Evolutionary conservation across 2,113 vertebrate genomes (phyloP).

Genomic region (Malurus elegans): DNA sequence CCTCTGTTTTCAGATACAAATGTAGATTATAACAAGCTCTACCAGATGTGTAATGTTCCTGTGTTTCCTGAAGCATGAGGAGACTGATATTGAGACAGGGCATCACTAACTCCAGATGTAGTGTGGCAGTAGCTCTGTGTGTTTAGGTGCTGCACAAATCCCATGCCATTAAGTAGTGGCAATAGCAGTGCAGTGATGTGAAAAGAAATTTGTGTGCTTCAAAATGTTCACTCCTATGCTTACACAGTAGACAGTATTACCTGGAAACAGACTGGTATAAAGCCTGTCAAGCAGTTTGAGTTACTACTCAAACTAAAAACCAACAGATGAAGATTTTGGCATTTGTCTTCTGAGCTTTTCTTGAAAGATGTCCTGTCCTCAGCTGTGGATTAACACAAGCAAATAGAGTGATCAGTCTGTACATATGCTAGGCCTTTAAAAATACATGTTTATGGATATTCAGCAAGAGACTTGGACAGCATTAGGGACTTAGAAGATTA

Average conservation of each 20-base stretch:
- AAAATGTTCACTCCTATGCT: neutral
- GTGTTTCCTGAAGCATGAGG: neutral
- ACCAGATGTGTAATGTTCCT: neutral
- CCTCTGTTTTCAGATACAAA: neutral
- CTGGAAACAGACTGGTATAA: neutral
- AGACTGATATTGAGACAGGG: neutral
- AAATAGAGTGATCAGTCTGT: neutral
- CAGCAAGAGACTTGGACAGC: neutral
- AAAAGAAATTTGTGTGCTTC: neutral
- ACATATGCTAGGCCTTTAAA: neutral
- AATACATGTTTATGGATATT: neutral
- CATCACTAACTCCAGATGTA: neutral
- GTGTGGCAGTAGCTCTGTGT: neutral
- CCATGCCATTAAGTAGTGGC: too few relatives aligned
- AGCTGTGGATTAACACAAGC: neutral
- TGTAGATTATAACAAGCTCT: neutral
- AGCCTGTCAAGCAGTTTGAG: neutral
- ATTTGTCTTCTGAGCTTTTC: neutral
- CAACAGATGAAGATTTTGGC: fast-evolving
- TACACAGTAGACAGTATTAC: neutral
- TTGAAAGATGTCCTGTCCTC: neutral
- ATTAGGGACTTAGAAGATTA: neutral
- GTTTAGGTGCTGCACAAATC: neutral
- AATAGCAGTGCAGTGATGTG: neutral
- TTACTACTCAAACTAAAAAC: neutral